phyloP scores from a whole-genome alignment of 2,888 invertebrate species.

The Sesamia inferens region DNA sequence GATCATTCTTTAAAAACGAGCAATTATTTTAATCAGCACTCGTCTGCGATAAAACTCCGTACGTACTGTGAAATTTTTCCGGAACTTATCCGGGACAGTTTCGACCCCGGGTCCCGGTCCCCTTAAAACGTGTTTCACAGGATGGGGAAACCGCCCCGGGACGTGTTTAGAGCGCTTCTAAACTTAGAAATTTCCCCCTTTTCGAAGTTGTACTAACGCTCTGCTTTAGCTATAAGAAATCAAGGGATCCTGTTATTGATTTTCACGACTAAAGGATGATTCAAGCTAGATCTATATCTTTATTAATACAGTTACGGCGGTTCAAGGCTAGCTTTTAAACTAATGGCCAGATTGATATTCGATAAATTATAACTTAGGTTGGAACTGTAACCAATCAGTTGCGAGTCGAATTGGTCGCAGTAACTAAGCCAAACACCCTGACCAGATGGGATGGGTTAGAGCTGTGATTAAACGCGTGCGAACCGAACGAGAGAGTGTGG shows the following conservation, averaged over 20 bases:
- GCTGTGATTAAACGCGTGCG: too few relatives aligned
- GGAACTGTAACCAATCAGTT: too few relatives aligned
- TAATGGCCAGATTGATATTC: too few relatives aligned
- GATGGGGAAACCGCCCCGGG: slow-evolving; percentile 44
- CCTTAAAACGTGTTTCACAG: slow-evolving; percentile 29
- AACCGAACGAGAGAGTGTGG: too few relatives aligned
- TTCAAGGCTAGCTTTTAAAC: too few relatives aligned
- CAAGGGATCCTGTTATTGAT: slow-evolving; percentile 3
- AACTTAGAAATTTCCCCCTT: slow-evolving; percentile 60
- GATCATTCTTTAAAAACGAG: slow-evolving; percentile 30
- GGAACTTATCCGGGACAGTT: slow-evolving; percentile 30
- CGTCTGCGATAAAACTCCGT: slow-evolving; percentile 31
- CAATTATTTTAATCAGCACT: slow-evolving; percentile 44
- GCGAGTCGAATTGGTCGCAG: too few relatives aligned
- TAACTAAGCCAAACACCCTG: too few relatives aligned
- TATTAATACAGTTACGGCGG: too few relatives aligned
- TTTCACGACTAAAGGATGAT: slow-evolving; percentile 14
- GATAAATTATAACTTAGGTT: too few relatives aligned
- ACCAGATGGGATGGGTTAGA: too few relatives aligned
- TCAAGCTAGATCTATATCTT: too few relatives aligned
- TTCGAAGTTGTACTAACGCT: slow-evolving; percentile 51
- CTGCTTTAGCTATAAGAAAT: slow-evolving; percentile 37
- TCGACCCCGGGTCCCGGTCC: slow-evolving; percentile 13
- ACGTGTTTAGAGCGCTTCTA: slow-evolving; percentile 62
- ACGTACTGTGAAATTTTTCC: slow-evolving; percentile 21